phyloP scores from a whole-genome alignment of 92 coral and sea anemone genomes.

The Heteractis magnifica region DNA sequence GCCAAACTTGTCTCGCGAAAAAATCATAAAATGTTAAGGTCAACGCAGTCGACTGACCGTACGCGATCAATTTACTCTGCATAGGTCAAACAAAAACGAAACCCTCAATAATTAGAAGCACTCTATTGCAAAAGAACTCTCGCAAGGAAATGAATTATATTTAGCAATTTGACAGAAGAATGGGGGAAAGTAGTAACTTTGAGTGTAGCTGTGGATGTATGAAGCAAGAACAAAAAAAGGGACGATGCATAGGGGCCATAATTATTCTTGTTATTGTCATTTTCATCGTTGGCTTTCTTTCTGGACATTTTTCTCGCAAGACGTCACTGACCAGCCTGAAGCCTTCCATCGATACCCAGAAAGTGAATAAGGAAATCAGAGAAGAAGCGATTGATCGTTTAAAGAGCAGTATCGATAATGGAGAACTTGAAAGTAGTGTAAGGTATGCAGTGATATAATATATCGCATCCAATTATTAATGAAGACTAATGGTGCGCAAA shows the following conservation, averaged over 20 bases:
- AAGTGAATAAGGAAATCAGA: background rate
- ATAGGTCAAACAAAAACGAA: too few relatives aligned
- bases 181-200: too few relatives aligned
- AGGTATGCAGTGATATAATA: background rate
- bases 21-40: too few relatives aligned
- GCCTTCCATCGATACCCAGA: background rate
- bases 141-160: too few relatives aligned
- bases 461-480: background rate
- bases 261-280: conserved; percentile 24
- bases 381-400: background rate
- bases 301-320: conserved; percentile 54
- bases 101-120: too few relatives aligned
- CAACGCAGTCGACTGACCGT: too few relatives aligned
- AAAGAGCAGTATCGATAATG: conserved; percentile 1
- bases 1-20: too few relatives aligned
- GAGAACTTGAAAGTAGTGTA: conserved; percentile 4
- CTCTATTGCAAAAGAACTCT: too few relatives aligned
- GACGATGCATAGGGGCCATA: conserved; percentile 33
- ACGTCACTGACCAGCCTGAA: background rate
- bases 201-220: background rate
- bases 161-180: too few relatives aligned
- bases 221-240: conserved; percentile 15
- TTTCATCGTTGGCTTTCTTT: conserved; percentile 51
- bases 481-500: too few relatives aligned
- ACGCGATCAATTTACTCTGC: too few relatives aligned